Evolutionary conservation across 1,140 invertebrate genomes (phyloP).

Genomic region (Aplysia californica): DNA sequence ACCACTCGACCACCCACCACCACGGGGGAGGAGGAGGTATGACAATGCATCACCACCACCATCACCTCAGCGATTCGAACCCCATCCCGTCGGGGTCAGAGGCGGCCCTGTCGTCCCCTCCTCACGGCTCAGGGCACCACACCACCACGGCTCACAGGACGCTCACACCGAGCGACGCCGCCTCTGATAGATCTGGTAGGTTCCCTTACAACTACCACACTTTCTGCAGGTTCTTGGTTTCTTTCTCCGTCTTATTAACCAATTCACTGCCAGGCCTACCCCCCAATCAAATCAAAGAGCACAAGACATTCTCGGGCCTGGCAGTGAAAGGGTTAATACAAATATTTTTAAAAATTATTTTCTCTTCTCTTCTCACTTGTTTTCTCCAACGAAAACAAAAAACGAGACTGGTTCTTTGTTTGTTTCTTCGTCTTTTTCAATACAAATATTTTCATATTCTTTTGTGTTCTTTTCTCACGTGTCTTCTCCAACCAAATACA

Average conservation of each 20-base stretch:
- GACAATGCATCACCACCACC: slow-evolving; percentile 25
- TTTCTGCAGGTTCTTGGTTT: background rate
- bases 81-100: slow-evolving; percentile 22
- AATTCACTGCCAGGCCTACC: too few relatives aligned
- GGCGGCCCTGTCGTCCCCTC: slow-evolving; percentile 19
- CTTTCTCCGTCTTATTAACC: background rate
- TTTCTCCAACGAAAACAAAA: too few relatives aligned
- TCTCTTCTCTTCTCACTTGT: background rate
- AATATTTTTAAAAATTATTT: background rate
- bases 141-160: slow-evolving; percentile 22
- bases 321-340: too few relatives aligned
- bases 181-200: slow-evolving; percentile 26
- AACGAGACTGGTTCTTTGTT: too few relatives aligned
- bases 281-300: too few relatives aligned
- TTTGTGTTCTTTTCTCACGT: too few relatives aligned
- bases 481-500: too few relatives aligned
- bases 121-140: slow-evolving; percentile 20
- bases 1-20: background rate
- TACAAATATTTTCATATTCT: too few relatives aligned
- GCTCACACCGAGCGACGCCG: slow-evolving; percentile 20
- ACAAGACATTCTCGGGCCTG: too few relatives aligned
- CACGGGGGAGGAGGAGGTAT: background rate
- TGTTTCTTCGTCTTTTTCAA: too few relatives aligned
- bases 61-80: slow-evolving; percentile 27
- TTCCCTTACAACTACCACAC: background rate